phyloP scores from a whole-genome alignment of 1,140 invertebrate genomes.

The Odontomachus brunneus region DNA sequence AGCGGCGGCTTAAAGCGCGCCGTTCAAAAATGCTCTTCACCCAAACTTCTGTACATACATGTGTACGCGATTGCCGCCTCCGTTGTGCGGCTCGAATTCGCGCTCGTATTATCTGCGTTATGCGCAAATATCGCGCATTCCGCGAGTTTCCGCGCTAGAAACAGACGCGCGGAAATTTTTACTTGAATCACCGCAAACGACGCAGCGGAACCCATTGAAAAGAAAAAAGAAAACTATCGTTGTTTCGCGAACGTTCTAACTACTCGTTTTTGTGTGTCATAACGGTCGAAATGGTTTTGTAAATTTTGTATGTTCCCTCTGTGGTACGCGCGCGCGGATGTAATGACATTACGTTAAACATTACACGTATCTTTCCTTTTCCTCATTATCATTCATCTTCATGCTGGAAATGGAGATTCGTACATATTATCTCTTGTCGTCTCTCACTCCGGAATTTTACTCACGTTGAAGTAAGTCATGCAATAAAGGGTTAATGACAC shows the following conservation, averaged over 20 bases:
- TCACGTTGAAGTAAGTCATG: constrained; percentile 32
- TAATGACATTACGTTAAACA: not conserved
- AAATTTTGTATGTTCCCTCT: no score
- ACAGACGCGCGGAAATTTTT: not conserved
- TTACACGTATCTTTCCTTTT: not conserved
- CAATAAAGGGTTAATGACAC: constrained; percentile 37
- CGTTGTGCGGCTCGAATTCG: not conserved
- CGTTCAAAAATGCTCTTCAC: constrained; percentile 17
- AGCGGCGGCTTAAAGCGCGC: constrained; percentile 17
- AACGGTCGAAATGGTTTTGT: no score
- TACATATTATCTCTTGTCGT: not conserved
- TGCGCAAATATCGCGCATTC: not conserved
- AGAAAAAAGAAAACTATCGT: not conserved
- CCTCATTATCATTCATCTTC: not conserved
- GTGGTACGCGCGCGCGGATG: not conserved
- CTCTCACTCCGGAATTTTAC: constrained; percentile 2
- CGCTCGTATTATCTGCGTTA: not conserved
- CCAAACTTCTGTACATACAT: not conserved
- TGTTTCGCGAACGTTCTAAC: not conserved
- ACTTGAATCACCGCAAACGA: not conserved
- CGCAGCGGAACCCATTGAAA: not conserved
- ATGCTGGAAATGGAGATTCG: not conserved
- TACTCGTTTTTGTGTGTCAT: no score
- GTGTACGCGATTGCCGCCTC: not conserved
- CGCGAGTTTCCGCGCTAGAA: not conserved